phyloP scores from a whole-genome alignment of 1,140 invertebrate species.

The Ceratosolen solmsi region DNA sequence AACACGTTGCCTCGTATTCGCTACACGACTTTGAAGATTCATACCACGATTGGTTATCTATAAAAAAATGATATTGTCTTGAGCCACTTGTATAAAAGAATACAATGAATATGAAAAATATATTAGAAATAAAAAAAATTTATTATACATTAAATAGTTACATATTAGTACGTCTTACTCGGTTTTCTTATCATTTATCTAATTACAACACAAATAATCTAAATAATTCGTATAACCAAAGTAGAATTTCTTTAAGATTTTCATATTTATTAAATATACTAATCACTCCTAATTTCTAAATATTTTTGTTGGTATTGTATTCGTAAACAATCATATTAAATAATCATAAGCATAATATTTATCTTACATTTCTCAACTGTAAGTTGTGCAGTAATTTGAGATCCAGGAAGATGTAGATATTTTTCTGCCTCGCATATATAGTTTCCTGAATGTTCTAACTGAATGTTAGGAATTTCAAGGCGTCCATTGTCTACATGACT shows the following conservation, averaged over 20 bases:
- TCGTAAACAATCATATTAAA: too few relatives aligned
- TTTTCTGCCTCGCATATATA: conserved; percentile 88
- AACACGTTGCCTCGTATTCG: conserved; percentile 89
- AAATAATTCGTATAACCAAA: too few relatives aligned
- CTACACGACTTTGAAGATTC: conserved; percentile 78
- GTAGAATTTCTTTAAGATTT: too few relatives aligned
- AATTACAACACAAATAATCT: neutral
- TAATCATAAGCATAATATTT: too few relatives aligned
- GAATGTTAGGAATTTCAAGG: conserved; percentile 88
- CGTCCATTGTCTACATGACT: conserved; percentile 83
- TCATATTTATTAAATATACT: too few relatives aligned
- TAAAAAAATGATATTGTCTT: conserved; percentile 18
- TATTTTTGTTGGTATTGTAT: too few relatives aligned
- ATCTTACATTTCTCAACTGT: conserved; percentile 80
- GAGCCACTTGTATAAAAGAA: neutral
- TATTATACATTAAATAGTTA: neutral
- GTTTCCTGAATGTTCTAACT: conserved; percentile 81
- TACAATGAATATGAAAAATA: neutral
- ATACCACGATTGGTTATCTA: conserved; percentile 69
- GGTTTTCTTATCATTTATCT: neutral
- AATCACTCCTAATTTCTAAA: too few relatives aligned
- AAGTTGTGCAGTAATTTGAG: conserved; percentile 78
- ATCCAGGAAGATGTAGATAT: conserved; percentile 76
- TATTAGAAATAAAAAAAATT: neutral
- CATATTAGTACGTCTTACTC: neutral